Evolutionary conservation across 2,113 vertebrate species (phyloP).

Genomic region (Spilogale gracilis): DNA sequence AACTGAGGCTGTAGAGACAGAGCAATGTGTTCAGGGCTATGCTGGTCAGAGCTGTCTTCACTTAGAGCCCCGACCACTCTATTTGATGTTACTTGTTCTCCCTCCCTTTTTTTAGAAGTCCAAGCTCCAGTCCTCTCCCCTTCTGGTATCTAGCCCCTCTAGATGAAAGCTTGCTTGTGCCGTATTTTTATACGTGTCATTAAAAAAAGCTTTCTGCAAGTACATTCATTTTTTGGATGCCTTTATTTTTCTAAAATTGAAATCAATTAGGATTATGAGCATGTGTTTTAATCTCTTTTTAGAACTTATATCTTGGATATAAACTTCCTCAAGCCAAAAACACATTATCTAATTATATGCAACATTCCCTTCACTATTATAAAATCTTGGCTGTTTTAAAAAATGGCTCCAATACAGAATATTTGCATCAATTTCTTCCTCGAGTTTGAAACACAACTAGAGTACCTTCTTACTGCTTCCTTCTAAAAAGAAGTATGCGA

Average conservation of each 20-base stretch:
- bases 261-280: neutral
- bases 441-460: neutral
- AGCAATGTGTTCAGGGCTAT: neutral
- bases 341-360: neutral
- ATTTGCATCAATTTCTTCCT: neutral
- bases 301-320: neutral
- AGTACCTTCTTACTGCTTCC: neutral
- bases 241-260: neutral
- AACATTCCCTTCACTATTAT: neutral
- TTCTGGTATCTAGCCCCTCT: neutral
- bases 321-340: neutral
- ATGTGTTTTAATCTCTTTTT: slow-evolving; percentile 16
- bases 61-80: neutral
- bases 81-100: neutral
- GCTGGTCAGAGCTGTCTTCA: neutral
- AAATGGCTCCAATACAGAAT: neutral
- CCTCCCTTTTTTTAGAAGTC: neutral
- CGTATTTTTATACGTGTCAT: neutral
- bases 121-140: neutral
- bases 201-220: neutral
- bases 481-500: neutral
- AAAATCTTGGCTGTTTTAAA: neutral
- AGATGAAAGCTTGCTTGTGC: neutral
- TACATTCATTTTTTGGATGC: neutral
- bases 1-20: neutral